A percentile compares a stretch with the other conserved stretches of the same genome.
These are phyloP conservation scores for Malacosoma neustria DNA, from an alignment of 2,888 invertebrate species.

Conservation along the genomic window DNA sequence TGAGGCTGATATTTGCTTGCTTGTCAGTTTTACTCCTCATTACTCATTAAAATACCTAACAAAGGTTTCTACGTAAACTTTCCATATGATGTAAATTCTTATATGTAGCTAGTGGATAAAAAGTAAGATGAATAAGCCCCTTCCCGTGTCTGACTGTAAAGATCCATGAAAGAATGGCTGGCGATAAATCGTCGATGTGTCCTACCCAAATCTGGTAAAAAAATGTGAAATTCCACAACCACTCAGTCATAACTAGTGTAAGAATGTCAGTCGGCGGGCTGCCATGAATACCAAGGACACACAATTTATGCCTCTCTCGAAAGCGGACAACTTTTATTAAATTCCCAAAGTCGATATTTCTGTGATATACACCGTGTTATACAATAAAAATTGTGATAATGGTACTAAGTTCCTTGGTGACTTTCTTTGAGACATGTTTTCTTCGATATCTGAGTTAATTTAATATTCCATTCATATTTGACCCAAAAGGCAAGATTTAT, in stretches of 20 bases:
- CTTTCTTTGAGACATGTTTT: not conserved
- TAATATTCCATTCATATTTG: too few relatives aligned
- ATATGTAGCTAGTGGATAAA: too few relatives aligned
- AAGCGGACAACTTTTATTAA: conserved; percentile 5
- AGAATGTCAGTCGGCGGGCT: conserved; percentile 2
- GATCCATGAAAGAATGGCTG: not conserved
- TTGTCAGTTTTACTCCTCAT: too few relatives aligned
- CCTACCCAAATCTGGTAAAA: not conserved
- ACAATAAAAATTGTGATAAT: not conserved
- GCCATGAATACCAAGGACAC: conserved; percentile 3
- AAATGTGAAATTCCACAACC: not conserved
- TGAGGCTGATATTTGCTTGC: too few relatives aligned
- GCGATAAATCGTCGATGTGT: not conserved
- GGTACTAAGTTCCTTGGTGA: not conserved
- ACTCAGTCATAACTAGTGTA: conserved; percentile 3
- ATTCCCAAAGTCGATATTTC: conserved; percentile 4
- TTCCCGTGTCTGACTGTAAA: not conserved
- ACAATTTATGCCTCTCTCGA: conserved; percentile 2
- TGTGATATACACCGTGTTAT: not conserved
- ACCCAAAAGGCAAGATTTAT: too few relatives aligned
- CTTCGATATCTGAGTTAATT: too few relatives aligned
- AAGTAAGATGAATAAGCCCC: not conserved
- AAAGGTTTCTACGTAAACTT: too few relatives aligned
- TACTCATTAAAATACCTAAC: too few relatives aligned
- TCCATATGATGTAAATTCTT: too few relatives aligned